Conservation (phyloP, 2,888 invertebrate genomes). For the Sympetrum striolatum region DNA sequence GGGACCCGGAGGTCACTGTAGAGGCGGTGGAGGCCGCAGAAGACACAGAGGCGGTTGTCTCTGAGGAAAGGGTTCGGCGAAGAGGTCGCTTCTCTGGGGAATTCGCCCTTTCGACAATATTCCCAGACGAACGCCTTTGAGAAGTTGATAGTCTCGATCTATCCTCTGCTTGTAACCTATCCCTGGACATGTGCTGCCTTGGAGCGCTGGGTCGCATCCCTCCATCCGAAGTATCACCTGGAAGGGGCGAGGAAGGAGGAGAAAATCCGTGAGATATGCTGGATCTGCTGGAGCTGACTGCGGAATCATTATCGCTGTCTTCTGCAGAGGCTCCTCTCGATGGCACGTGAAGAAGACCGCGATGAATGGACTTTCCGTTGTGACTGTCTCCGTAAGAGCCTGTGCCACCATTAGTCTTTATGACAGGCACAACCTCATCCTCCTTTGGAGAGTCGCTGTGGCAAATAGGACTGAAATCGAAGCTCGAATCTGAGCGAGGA, state of each 20-base stretch:
- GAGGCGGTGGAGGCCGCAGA: slow-evolving; percentile 64
- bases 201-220: slow-evolving; percentile 9
- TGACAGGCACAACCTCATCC: slow-evolving; percentile 14
- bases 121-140: slow-evolving; percentile 45
- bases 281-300: slow-evolving; percentile 83
- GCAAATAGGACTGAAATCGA: slow-evolving; percentile 56
- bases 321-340: slow-evolving; percentile 57
- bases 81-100: slow-evolving; percentile 55
- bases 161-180: slow-evolving; percentile 59
- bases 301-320: slow-evolving; percentile 86
- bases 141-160: slow-evolving; percentile 53
- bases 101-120: slow-evolving; percentile 46
- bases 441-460: not conserved
- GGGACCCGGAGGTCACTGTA: slow-evolving; percentile 76
- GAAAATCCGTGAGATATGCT: slow-evolving; percentile 79
- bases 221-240: slow-evolving; percentile 65
- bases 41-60: slow-evolving; percentile 70
- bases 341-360: slow-evolving; percentile 47
- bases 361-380: slow-evolving; percentile 39
- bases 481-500: slow-evolving; percentile 66
- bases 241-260: slow-evolving; percentile 74
- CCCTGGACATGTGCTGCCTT: slow-evolving; percentile 16
- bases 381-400: slow-evolving; percentile 46
- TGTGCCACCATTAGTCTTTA: not conserved
- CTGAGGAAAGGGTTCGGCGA: slow-evolving; percentile 73